phyloP scores from a whole-genome alignment of 2,113 vertebrate species.

The Struthio camelus region DNA sequence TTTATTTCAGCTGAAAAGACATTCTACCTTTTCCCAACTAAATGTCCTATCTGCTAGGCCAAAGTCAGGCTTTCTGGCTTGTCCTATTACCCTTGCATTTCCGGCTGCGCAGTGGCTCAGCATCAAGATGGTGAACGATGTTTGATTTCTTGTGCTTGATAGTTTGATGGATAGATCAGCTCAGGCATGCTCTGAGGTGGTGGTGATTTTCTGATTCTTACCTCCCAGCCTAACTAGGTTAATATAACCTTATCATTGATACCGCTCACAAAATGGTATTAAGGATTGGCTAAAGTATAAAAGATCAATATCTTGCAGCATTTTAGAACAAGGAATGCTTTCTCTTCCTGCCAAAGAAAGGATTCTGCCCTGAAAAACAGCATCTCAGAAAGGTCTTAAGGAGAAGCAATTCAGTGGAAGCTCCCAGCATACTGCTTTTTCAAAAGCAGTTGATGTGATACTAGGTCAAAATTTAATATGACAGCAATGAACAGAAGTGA shows the following conservation, averaged over 20 bases:
- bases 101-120: neutral
- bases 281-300: neutral
- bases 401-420: neutral
- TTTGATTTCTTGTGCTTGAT: neutral
- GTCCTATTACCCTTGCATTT: neutral
- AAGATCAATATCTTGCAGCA: neutral
- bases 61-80: neutral
- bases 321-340: neutral
- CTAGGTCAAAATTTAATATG: neutral
- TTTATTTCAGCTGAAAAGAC: neutral
- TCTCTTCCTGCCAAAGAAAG: neutral
- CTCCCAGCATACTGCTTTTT: neutral
- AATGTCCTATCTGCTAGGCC: neutral
- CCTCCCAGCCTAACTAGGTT: neutral
- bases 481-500: neutral
- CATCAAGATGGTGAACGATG: neutral
- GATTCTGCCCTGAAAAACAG: neutral
- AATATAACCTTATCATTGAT: neutral
- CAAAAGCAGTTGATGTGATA: neutral
- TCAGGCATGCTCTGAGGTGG: neutral
- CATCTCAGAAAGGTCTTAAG: neutral
- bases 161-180: neutral
- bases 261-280: neutral
- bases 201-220: neutral
- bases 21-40: neutral